These are phyloP conservation scores for Corythoichthys intestinalis DNA, from an alignment of 2,113 vertebrate species.

Conservation along the genomic window DNA sequence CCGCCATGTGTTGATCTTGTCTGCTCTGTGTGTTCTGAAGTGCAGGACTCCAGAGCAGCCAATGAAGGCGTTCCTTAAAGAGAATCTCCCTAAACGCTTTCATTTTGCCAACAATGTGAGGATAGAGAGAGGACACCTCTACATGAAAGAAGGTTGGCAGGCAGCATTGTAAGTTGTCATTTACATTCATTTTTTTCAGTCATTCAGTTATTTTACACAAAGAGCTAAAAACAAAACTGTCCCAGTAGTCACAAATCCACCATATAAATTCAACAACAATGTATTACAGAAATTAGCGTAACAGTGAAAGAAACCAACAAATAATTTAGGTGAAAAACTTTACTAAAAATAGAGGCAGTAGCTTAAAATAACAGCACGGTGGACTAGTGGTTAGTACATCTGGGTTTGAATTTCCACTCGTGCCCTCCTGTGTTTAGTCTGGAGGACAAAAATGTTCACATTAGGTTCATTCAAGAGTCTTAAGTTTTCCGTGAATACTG, in stretches of 20 bases:
- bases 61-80: constrained; percentile 88
- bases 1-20: constrained; percentile 37
- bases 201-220: too few species aligned
- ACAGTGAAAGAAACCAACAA: too few species aligned
- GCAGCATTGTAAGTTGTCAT: constrained; percentile 80
- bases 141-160: constrained; percentile 86
- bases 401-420: too few species aligned
- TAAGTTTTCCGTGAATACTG: too few species aligned
- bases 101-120: constrained; percentile 87
- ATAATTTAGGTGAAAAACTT: neutral
- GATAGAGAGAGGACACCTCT: constrained; percentile 86
- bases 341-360: neutral
- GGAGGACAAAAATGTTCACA: too few species aligned
- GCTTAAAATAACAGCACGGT: neutral
- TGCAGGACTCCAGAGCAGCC: constrained; percentile 80
- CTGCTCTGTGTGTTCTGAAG: constrained; percentile 67
- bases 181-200: neutral
- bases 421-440: too few species aligned
- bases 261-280: too few species aligned
- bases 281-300: too few species aligned
- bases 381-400: too few species aligned
- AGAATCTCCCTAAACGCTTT: constrained; percentile 87
- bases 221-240: too few species aligned
- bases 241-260: too few species aligned
- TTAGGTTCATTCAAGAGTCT: too few species aligned